Conservation (phyloP, 2,113 vertebrate species). For the Jaculus jaculus region DNA sequence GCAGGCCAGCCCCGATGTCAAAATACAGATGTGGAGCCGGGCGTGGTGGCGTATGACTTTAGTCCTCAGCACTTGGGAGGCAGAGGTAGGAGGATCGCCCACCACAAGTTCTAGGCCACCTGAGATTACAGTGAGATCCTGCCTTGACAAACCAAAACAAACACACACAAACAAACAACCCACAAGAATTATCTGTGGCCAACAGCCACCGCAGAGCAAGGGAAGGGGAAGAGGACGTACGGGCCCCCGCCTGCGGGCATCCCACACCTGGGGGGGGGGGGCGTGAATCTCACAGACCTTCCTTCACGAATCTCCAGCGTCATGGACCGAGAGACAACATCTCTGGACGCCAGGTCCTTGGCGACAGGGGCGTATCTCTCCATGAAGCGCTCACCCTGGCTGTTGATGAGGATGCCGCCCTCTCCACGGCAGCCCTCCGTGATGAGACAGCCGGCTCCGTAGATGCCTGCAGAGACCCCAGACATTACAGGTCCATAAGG, state of each 20-base stretch:
- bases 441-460: slow-evolving; percentile 97
- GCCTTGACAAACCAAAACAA: too few species aligned
- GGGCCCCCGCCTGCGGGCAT: fast-evolving
- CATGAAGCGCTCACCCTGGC: slow-evolving; percentile 98
- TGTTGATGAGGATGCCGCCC: slow-evolving; percentile 97
- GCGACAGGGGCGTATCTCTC: slow-evolving; percentile 98
- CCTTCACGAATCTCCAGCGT: slow-evolving; percentile 98
- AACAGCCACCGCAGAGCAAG: not conserved
- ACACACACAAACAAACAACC: too few species aligned
- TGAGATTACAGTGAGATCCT: too few species aligned
- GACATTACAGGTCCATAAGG: not conserved
- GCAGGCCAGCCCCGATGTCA: not conserved
- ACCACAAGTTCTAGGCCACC: too few species aligned
- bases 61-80: too few species aligned
- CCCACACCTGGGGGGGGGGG: not conserved
- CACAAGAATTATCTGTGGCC: too few species aligned
- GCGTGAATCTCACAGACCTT: slow-evolving; percentile 87
- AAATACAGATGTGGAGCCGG: not conserved
- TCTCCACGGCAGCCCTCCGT: slow-evolving; percentile 98
- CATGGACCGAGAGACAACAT: slow-evolving; percentile 98
- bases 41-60: too few species aligned
- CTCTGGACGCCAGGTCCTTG: slow-evolving; percentile 97
- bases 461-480: slow-evolving; percentile 89
- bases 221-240: too few species aligned
- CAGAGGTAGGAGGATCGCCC: too few species aligned